These are phyloP conservation scores for Agonopterix subpropinquella DNA, from an alignment of 2,888 invertebrate genomes.

Conservation along the genomic window DNA sequence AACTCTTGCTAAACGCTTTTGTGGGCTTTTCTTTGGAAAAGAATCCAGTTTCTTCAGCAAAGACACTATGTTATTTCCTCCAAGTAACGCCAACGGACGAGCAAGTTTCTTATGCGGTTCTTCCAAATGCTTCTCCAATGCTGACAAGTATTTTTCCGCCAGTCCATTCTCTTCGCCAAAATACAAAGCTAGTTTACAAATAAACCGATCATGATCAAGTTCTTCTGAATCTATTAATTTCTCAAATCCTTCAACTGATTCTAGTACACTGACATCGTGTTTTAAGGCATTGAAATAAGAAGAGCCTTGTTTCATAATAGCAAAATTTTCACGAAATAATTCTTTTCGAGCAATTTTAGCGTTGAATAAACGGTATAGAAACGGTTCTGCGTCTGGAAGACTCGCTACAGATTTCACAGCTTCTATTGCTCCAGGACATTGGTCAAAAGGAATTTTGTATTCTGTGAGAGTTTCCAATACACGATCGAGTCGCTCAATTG, in stretches of 20 bases:
- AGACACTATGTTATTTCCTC: neutral
- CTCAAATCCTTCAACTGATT: conserved; percentile 20
- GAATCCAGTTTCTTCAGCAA: conserved; percentile 13
- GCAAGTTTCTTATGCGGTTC: conserved; percentile 13
- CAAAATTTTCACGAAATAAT: conserved; percentile 33
- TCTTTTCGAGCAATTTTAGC: conserved; percentile 31
- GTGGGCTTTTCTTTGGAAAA: conserved; percentile 8
- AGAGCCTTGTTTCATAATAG: conserved; percentile 27
- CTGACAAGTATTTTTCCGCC: conserved; percentile 18
- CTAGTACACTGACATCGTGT: conserved; percentile 31
- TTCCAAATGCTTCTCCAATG: conserved; percentile 10
- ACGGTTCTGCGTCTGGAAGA: conserved; percentile 16
- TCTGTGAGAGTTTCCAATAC: conserved; percentile 28
- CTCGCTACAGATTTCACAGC: conserved; percentile 22
- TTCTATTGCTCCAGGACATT: conserved; percentile 20
- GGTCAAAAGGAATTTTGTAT: conserved; percentile 25
- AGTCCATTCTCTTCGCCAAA: conserved; percentile 40
- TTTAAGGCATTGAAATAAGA: conserved; percentile 45
- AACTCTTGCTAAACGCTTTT: conserved; percentile 20
- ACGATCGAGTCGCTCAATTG: conserved; percentile 15
- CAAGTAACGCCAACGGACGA: conserved; percentile 13
- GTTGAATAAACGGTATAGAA: conserved; percentile 31
- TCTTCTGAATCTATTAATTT: conserved; percentile 13
- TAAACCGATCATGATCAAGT: conserved; percentile 27
- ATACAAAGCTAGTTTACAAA: conserved; percentile 34